These are phyloP conservation scores for Echinarachnius parma DNA, from an alignment of 53 echinoderm and acorn worm genomes.

Conservation along the genomic window DNA sequence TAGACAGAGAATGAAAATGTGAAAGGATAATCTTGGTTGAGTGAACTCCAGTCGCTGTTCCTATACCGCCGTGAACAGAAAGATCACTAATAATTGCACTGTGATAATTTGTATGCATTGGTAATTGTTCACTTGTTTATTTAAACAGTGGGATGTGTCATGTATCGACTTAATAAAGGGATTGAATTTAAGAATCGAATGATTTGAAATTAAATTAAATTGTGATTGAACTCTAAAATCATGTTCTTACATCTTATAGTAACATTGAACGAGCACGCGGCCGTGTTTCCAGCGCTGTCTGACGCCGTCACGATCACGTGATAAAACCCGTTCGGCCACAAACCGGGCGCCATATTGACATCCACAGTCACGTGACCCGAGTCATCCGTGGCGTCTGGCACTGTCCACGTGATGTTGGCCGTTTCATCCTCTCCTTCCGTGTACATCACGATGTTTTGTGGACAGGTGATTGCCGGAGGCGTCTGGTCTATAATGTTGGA, in stretches of 20 bases:
- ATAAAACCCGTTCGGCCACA: constrained; percentile 9
- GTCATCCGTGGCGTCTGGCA: not conserved
- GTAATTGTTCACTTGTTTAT: not conserved
- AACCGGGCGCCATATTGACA: not conserved
- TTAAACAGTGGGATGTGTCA: not conserved
- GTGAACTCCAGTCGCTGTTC: too few relatives aligned
- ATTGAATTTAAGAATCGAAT: not conserved
- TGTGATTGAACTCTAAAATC: too few relatives aligned
- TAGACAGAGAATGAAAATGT: too few relatives aligned
- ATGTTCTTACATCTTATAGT: not conserved
- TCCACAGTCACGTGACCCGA: constrained; percentile 25
- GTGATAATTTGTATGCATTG: too few relatives aligned
- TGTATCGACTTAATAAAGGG: not conserved
- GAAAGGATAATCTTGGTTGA: too few relatives aligned
- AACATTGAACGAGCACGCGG: constrained; percentile 9
- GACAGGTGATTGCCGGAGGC: not conserved
- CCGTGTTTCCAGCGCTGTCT: constrained; percentile 15
- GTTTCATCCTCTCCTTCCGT: not conserved
- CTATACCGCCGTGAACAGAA: too few relatives aligned
- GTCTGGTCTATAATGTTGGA: not conserved
- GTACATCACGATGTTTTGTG: not conserved
- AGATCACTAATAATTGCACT: too few relatives aligned
- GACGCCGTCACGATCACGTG: constrained; percentile 13
- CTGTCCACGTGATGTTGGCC: constrained; percentile 3
- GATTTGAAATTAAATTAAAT: too few relatives aligned